Percentiles rank a stretch among this genome's conserved stretches.
Evolutionary conservation across 2,888 invertebrate species (phyloP).

Genomic region (Lathronympha strigana): DNA sequence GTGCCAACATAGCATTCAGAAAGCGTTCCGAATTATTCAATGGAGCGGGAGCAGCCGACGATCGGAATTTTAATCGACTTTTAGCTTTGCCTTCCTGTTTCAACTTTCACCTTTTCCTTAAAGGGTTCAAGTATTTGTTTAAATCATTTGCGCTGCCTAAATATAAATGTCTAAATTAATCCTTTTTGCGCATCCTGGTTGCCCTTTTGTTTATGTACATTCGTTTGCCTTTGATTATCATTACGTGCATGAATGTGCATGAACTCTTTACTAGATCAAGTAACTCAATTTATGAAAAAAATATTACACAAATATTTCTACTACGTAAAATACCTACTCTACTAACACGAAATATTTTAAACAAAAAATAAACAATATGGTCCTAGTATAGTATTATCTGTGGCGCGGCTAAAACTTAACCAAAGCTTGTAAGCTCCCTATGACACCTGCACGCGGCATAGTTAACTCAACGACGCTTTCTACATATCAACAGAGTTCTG

Average conservation of each 20-base stretch:
- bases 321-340: too few species aligned
- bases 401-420: background rate
- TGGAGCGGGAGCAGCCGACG: constrained; percentile 60
- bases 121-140: constrained; percentile 30
- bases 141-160: constrained; percentile 20
- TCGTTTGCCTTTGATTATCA: too few species aligned
- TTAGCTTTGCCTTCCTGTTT: constrained; percentile 58
- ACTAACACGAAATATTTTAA: too few species aligned
- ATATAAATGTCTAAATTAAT: constrained; percentile 12
- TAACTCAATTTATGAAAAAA: too few species aligned
- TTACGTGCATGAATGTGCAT: too few species aligned
- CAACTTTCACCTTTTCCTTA: constrained; percentile 47
- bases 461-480: constrained; percentile 17
- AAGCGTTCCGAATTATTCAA: constrained; percentile 64
- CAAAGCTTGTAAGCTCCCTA: constrained; percentile 16
- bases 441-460: background rate
- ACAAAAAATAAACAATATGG: background rate
- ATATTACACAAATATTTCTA: too few species aligned
- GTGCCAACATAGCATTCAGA: constrained; percentile 54
- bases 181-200: background rate
- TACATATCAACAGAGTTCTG: constrained; percentile 51
- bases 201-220: background rate
- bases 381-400: background rate
- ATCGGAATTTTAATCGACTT: constrained; percentile 59
- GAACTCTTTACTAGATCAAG: too few species aligned